Percentiles rank a stretch among this genome's conserved stretches.
These are phyloP conservation scores for Cepaea nemoralis DNA, from an alignment of 1,140 invertebrate genomes.

Conservation along the genomic window DNA sequence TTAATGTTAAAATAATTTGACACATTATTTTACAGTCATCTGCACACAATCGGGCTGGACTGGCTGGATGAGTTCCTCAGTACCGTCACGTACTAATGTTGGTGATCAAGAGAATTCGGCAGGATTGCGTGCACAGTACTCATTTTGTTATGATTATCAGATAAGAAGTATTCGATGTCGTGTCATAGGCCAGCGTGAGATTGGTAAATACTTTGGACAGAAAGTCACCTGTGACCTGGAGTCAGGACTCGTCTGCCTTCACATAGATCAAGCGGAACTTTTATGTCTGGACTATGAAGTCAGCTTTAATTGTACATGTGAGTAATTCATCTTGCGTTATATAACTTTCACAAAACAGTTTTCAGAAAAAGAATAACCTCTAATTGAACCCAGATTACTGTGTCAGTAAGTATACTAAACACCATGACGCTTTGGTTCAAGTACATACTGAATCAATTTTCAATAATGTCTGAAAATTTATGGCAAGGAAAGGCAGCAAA, in stretches of 20 bases:
- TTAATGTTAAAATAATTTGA: not conserved
- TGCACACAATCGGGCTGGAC: slow-evolving; percentile 58
- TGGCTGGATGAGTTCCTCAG: slow-evolving; percentile 53
- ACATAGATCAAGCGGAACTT: slow-evolving; percentile 49
- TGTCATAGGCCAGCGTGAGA: slow-evolving; percentile 46
- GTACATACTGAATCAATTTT: too few relatives aligned
- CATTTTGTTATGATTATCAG: slow-evolving; percentile 55
- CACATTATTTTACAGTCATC: slow-evolving; percentile 4
- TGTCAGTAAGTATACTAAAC: too few relatives aligned
- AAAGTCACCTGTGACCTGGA: slow-evolving; percentile 52
- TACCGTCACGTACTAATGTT: slow-evolving; percentile 49
- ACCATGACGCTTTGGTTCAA: too few relatives aligned
- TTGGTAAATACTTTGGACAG: slow-evolving; percentile 44
- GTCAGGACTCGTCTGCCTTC: slow-evolving; percentile 52
- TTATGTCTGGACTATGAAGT: slow-evolving; percentile 68
- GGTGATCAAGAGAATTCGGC: slow-evolving; percentile 54
- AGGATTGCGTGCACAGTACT: slow-evolving; percentile 45
- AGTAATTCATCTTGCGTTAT: not conserved
- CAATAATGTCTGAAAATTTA: too few relatives aligned
- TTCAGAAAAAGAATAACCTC: too few relatives aligned
- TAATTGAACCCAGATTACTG: too few relatives aligned
- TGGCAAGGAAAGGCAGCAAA: too few relatives aligned
- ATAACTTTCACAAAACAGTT: too few relatives aligned
- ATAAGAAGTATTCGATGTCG: slow-evolving; percentile 63
- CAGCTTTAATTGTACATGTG: slow-evolving; percentile 69